Conservation (phyloP, 2,797 vertebrate species). For the Tolypeutes matacus region DNA sequence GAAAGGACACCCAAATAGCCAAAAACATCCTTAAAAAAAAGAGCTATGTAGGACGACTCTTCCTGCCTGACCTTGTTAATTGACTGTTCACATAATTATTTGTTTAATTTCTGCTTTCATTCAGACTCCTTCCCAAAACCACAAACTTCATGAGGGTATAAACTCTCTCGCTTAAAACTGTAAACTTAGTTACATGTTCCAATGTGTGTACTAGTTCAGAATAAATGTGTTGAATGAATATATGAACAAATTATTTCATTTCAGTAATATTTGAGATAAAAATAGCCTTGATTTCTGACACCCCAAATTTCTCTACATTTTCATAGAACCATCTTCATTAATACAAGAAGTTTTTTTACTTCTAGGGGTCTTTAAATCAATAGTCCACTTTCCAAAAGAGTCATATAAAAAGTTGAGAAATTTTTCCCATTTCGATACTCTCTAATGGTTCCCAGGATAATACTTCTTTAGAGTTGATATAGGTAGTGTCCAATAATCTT, state of each 20-base stretch:
- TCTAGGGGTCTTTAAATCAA: background rate
- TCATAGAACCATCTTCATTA: background rate
- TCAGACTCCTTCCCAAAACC: background rate
- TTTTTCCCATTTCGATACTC: conserved; percentile 7
- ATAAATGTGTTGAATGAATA: background rate
- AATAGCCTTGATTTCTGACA: background rate
- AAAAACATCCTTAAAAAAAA: no score
- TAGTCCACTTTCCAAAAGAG: background rate
- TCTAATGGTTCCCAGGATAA: background rate
- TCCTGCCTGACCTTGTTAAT: background rate
- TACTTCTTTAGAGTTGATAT: background rate
- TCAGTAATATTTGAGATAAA: background rate
- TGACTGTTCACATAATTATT: background rate
- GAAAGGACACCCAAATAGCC: no score
- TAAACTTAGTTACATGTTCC: background rate
- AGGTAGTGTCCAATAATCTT: background rate
- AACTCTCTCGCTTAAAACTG: background rate
- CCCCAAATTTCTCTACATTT: background rate
- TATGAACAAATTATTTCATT: background rate
- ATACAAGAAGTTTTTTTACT: background rate
- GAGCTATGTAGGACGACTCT: no score
- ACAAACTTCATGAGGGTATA: background rate
- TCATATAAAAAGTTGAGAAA: background rate
- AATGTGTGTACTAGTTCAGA: background rate
- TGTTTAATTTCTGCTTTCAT: background rate